Conservation (phyloP, 2,888 invertebrate genomes). For the Cephus pygmeus region DNA sequence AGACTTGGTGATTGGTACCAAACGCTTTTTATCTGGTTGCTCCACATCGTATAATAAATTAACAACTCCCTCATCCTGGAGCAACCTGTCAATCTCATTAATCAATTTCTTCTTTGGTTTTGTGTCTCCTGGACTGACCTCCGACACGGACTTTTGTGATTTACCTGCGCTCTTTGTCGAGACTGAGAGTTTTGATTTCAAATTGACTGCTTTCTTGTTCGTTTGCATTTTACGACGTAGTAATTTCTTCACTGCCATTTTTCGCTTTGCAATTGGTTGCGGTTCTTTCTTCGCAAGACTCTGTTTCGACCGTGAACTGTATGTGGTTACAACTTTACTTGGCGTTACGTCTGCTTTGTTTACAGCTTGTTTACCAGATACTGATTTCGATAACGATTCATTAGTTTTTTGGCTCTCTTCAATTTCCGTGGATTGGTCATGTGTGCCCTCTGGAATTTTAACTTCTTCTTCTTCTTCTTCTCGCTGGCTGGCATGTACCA, state of each 20-base stretch:
- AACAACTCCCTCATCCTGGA: slow-evolving; percentile 88
- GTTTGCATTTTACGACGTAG: slow-evolving; percentile 33
- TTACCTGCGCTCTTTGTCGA: not conserved
- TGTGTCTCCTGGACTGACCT: slow-evolving; percentile 30
- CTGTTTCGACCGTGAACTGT: slow-evolving; percentile 23
- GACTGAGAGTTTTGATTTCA: slow-evolving; percentile 31
- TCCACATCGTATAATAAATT: slow-evolving; percentile 87
- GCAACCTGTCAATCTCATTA: slow-evolving; percentile 79
- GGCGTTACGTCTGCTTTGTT: slow-evolving; percentile 24
- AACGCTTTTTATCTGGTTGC: slow-evolving; percentile 58
- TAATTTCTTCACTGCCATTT: slow-evolving; percentile 37
- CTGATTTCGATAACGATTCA: slow-evolving; percentile 23
- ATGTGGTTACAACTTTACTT: slow-evolving; percentile 7
- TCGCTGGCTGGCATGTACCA: not conserved
- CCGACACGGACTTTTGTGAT: slow-evolving; percentile 2
- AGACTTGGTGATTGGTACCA: slow-evolving; percentile 60
- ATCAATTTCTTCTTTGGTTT: slow-evolving; percentile 68
- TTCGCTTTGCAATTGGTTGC: slow-evolving; percentile 38
- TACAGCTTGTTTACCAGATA: slow-evolving; percentile 20
- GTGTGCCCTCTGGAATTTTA: not conserved
- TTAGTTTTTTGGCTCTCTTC: not conserved
- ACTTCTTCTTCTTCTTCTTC: slow-evolving; percentile 8
- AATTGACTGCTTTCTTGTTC: slow-evolving; percentile 33
- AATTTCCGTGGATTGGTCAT: not conserved
- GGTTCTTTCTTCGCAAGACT: slow-evolving; percentile 33